Evolutionary conservation across 2,888 invertebrate genomes (phyloP), one percentile per base, ranked within the genome.

Genomic region (Pegoplata infirma): DNA sequence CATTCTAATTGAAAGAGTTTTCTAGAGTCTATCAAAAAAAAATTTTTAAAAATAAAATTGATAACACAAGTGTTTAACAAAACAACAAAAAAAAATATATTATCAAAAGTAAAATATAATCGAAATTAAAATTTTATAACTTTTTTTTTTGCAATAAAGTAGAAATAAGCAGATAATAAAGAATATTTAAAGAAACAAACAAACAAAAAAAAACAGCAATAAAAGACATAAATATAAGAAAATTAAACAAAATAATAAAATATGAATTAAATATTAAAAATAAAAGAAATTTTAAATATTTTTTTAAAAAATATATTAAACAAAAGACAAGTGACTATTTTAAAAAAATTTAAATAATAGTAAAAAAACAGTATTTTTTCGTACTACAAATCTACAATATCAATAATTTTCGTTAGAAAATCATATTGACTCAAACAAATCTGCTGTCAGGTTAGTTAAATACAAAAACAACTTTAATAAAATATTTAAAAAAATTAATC

Each of bases 1-100:
- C 3, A 32, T 2, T 40, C 12, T n/a, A 40, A 40, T 40, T 40
- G n/a, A 46, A 63, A 53, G 58, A 74, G 58, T 63, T 69, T 67
- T 75, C 68, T 72, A 71, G 71, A 71, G 49, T 36, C 25, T 53
- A 58, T 36, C 46, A 76, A 72, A 44, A 23, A 46, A 47, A 19
- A 67, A 40, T 36, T 32, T 10, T 19, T 12, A 56, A 46, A 36
- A 49, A n/a, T 6, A 17, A 68, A 25, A 25, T 46, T n/a, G 19
- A 51, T 7, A 16, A 69, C 21, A 12, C 1, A 21, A 40, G 36
- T 40, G 14, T n/a, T n/a, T 40, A 40, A 12, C 46, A 40, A 16
- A 58, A 21, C n/a, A 32, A 3, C 16, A 58, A 58, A 16, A 72
- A 56, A n/a, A 53, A 49, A 12, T 14, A 28, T 28, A 14, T 28